These are phyloP conservation scores for Merops nubicus DNA, from an alignment of 2,113 vertebrate species.

Conservation along the genomic window DNA sequence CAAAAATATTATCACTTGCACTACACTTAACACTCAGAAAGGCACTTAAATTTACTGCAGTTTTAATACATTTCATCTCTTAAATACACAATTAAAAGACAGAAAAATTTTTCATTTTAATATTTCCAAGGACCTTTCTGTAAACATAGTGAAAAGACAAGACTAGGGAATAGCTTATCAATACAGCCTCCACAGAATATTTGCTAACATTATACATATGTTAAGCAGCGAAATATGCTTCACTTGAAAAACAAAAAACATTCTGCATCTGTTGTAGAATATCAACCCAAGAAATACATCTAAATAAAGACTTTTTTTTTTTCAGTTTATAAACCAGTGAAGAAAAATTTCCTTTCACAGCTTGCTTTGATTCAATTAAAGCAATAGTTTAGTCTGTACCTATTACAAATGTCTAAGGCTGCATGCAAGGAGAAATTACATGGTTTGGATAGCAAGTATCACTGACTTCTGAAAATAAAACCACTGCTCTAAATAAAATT, in stretches of 20 bases:
- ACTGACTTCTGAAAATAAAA: conserved; percentile 59
- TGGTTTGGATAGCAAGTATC: conserved; percentile 4
- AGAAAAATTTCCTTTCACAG: conserved; percentile 24
- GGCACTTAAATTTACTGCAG: conserved; percentile 32
- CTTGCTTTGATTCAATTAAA: conserved; percentile 46
- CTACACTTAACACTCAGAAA: conserved; percentile 48
- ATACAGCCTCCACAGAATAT: conserved; percentile 53
- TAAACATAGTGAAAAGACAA: conserved; percentile 50
- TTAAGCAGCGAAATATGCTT: conserved; percentile 59
- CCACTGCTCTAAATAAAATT: conserved; percentile 50
- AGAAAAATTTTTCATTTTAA: conserved; percentile 16
- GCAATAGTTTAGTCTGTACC: conserved; percentile 22
- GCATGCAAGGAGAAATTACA: conserved; percentile 44
- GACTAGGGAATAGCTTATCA: conserved; percentile 37
- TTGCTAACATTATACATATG: conserved; percentile 63
- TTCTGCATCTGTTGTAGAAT: conserved; percentile 57
- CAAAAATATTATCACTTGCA: conserved; percentile 11
- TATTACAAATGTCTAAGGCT: conserved; percentile 1
- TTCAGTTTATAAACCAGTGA: neutral
- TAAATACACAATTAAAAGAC: conserved; percentile 19
- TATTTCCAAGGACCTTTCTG: conserved; percentile 55
- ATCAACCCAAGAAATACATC: conserved; percentile 35
- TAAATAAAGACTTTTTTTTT: conserved; percentile 11
- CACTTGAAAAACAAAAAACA: conserved; percentile 63
- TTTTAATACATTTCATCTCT: conserved; percentile 42